Conservation (phyloP, 2,888 invertebrate genomes). For the Drosophila paramelanica region DNA sequence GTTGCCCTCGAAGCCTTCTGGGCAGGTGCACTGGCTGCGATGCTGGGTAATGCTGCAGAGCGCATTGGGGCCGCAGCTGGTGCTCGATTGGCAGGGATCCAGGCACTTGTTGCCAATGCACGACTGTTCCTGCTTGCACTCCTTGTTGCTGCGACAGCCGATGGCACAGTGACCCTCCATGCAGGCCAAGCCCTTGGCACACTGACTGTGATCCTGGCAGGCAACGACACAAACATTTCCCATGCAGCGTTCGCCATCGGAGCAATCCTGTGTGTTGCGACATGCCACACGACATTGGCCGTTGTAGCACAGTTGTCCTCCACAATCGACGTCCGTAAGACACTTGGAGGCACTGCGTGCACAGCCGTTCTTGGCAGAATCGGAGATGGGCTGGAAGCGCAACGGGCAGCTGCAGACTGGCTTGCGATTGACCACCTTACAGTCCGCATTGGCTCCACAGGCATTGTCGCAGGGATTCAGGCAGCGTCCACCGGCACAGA, state of each 20-base stretch:
- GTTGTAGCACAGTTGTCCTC: conserved; percentile 91
- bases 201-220: conserved; percentile 93
- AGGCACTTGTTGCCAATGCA: conserved; percentile 94
- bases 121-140: conserved; percentile 91
- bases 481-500: conserved; percentile 90
- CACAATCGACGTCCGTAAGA: conserved; percentile 90
- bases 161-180: conserved; percentile 91
- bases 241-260: conserved; percentile 91
- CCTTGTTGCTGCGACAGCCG: conserved; percentile 93
- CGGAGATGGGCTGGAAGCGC: conserved; percentile 90
- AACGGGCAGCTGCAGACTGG: conserved; percentile 92
- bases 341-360: conserved; percentile 89
- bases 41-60: conserved; percentile 91
- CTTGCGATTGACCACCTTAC: conserved; percentile 91
- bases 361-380: conserved; percentile 89
- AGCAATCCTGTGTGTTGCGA: conserved; percentile 91
- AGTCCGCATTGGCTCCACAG: conserved; percentile 93
- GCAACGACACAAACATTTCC: conserved; percentile 92
- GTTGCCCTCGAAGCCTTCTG: conserved; percentile 93
- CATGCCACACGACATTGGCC: conserved; percentile 94
- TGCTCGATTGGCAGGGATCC: conserved; percentile 91
- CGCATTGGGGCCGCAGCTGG: conserved; percentile 93
- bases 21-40: conserved; percentile 91
- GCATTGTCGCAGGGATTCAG: conserved; percentile 92
- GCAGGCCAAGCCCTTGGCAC: conserved; percentile 92